A percentile compares a stretch with the other conserved stretches of the same genome.
phyloP scores from a whole-genome alignment of 2,888 invertebrate species.

The Phyto melanocephala region DNA sequence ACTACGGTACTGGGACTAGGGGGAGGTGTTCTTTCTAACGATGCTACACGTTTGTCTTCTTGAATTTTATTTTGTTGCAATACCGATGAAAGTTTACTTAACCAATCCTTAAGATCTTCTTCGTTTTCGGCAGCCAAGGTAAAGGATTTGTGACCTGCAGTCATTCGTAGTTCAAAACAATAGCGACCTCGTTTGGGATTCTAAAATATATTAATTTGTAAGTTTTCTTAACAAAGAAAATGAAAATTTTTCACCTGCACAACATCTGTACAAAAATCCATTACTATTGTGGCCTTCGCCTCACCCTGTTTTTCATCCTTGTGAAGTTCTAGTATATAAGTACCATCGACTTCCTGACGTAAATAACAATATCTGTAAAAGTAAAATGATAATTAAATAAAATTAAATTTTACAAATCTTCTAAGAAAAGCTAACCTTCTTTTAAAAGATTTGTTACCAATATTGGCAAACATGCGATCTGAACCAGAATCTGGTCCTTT shows the following conservation, averaged over 20 bases:
- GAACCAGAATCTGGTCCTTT: constrained; percentile 95
- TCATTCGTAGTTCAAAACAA: constrained; percentile 93
- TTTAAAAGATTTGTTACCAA: constrained; percentile 95
- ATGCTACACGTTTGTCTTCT: constrained; percentile 86
- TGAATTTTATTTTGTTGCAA: constrained; percentile 90
- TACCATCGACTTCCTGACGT: constrained; percentile 93
- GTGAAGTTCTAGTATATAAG: constrained; percentile 93
- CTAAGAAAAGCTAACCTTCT: constrained; percentile 79
- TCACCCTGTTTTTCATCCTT: constrained; percentile 96
- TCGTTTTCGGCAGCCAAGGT: constrained; percentile 93
- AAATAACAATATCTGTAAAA: constrained; percentile 87
- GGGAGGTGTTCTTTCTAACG: constrained; percentile 82
- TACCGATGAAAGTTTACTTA: constrained; percentile 89
- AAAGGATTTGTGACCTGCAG: constrained; percentile 90
- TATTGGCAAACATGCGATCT: constrained; percentile 93
- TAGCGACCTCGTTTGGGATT: constrained; percentile 91
- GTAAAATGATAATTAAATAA: neutral
- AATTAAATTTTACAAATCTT: neutral
- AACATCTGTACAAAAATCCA: constrained; percentile 96
- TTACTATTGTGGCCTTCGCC: constrained; percentile 93
- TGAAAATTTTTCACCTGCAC: constrained; percentile 81
- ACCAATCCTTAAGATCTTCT: constrained; percentile 89
- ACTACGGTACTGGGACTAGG: constrained; percentile 83
- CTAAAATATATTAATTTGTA: constrained; percentile 77
- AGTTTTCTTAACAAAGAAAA: neutral